These are phyloP conservation scores for Synchiropus splendidus DNA, from an alignment of 2,113 vertebrate species.

Conservation along the genomic window DNA sequence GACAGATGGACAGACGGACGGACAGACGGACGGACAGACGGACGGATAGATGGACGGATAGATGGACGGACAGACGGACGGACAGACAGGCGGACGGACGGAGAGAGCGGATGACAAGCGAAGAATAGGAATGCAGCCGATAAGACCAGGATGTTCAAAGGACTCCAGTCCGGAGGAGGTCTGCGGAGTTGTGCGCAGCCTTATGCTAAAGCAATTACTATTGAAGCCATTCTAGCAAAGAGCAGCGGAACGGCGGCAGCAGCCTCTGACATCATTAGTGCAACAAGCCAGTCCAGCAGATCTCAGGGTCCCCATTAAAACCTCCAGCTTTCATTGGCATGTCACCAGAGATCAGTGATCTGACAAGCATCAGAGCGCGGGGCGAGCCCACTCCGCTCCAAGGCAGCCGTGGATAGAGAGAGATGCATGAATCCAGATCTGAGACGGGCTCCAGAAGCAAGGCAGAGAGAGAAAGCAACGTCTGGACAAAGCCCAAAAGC, in stretches of 20 bases:
- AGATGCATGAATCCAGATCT: too few species aligned
- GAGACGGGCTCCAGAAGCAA: too few species aligned
- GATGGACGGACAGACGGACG: too few species aligned
- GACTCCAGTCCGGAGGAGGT: constrained; percentile 50
- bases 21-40: constrained; percentile 6
- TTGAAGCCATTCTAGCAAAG: constrained; percentile 62
- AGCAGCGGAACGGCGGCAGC: constrained; percentile 45
- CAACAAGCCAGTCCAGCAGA: constrained; percentile 47
- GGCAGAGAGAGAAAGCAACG: too few species aligned
- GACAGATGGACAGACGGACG: constrained; percentile 10
- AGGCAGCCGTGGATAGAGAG: too few species aligned
- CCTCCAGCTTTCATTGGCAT: constrained; percentile 57
- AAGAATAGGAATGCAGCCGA: constrained; percentile 41
- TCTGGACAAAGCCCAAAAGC: too few species aligned
- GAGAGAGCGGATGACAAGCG: constrained; percentile 12
- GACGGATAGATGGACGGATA: too few species aligned
- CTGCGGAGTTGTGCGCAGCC: constrained; percentile 55
- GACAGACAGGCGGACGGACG: constrained; percentile 6
- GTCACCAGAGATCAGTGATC: constrained; percentile 13
- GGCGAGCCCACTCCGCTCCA: neutral
- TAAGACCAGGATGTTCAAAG: constrained; percentile 61
- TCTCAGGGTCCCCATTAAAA: constrained; percentile 48
- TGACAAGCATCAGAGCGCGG: neutral
- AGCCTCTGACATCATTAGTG: constrained; percentile 52
- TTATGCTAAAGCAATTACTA: constrained; percentile 69